phyloP scores from a whole-genome alignment of 2,888 invertebrate genomes.

The Lottia gigantea region DNA sequence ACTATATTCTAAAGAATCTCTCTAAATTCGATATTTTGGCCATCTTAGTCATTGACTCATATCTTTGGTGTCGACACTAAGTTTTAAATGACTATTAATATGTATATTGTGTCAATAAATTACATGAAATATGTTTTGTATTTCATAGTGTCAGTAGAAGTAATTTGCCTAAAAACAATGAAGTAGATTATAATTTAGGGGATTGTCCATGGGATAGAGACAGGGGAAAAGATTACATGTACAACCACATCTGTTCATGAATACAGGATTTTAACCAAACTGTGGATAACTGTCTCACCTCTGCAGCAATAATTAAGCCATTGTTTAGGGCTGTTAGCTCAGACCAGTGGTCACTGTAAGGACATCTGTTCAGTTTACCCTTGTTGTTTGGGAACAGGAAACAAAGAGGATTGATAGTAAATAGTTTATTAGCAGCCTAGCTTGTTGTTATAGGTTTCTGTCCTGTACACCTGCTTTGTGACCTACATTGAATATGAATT shows the following conservation, averaged over 20 bases:
- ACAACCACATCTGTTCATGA: conserved; percentile 1
- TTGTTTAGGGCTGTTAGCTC: conserved; percentile 4
- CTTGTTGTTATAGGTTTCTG: background rate
- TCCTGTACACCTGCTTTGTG: conserved; percentile 1
- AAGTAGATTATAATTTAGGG: no score
- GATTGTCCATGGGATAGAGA: no score
- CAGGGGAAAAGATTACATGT: no score
- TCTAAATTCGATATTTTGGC: no score
- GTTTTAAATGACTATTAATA: no score
- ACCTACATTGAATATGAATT: background rate
- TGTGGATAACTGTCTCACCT: background rate
- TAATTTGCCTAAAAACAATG: no score
- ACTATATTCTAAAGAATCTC: no score
- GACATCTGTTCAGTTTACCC: conserved; percentile 4
- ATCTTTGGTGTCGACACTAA: no score
- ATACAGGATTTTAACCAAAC: background rate
- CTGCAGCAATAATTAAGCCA: background rate
- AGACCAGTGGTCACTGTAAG: background rate
- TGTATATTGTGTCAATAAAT: no score
- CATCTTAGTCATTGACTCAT: no score
- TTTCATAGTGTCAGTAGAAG: no score
- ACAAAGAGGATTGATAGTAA: conserved; percentile 1
- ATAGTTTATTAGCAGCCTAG: background rate
- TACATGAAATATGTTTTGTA: no score
- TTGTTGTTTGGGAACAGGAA: background rate